These are phyloP conservation scores for Liopterus haemorrhoidalis DNA, from an alignment of 2,888 invertebrate species.

Conservation along the genomic window DNA sequence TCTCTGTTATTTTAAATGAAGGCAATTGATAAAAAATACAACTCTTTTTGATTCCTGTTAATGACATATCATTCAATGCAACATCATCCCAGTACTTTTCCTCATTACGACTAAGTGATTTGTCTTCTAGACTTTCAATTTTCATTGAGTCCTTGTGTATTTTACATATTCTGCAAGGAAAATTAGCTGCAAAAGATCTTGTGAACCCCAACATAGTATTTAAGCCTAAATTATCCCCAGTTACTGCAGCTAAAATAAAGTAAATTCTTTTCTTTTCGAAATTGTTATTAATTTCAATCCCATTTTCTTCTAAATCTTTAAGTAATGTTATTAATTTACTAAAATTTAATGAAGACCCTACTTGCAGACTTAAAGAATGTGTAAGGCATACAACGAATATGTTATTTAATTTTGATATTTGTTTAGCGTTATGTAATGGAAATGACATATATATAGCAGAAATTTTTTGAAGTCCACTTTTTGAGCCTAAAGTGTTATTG, in stretches of 20 bases:
- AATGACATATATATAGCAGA: slow-evolving; percentile 16
- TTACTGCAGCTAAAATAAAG: slow-evolving; percentile 27
- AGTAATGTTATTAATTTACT: slow-evolving; percentile 2
- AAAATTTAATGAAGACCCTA: slow-evolving; percentile 12
- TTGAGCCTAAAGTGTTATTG: slow-evolving; percentile 20
- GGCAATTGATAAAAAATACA: slow-evolving; percentile 31
- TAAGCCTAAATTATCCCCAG: slow-evolving; percentile 32
- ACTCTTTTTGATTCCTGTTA: slow-evolving; percentile 31
- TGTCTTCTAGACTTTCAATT: slow-evolving; percentile 24
- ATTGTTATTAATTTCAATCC: slow-evolving; percentile 9
- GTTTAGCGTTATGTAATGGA: slow-evolving; percentile 8
- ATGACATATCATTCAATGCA: slow-evolving; percentile 6
- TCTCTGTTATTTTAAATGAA: slow-evolving; percentile 31
- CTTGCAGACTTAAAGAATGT: slow-evolving; percentile 5
- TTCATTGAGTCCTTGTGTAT: slow-evolving; percentile 24
- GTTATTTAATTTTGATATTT: slow-evolving; percentile 13
- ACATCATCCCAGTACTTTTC: slow-evolving; percentile 29
- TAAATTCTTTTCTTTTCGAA: slow-evolving; percentile 19
- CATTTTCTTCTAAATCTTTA: slow-evolving; percentile 16
- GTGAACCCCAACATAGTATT: slow-evolving; percentile 30
- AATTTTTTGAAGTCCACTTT: slow-evolving; percentile 8
- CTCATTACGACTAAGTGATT: slow-evolving; percentile 23
- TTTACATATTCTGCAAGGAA: slow-evolving; percentile 35
- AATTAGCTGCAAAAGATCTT: slow-evolving; percentile 29
- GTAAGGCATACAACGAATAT: slow-evolving; percentile 14